Percentiles rank a stretch among this genome's conserved stretches.
Evolutionary conservation across 2,888 invertebrate genomes (phyloP).

Genomic region (Penaeus monodon): DNA sequence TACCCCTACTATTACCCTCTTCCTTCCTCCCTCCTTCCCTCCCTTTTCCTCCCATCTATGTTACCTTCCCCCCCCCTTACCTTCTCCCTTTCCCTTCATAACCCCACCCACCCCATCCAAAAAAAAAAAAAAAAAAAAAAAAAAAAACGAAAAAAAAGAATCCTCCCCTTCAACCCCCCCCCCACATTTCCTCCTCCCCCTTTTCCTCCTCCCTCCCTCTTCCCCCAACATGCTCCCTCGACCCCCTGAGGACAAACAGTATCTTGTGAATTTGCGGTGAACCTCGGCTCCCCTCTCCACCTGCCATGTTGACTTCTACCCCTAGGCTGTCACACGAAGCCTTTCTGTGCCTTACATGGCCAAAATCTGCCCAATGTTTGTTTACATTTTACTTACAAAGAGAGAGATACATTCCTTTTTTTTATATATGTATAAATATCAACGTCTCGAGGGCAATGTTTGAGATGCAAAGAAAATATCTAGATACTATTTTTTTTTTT

Average conservation of each 20-base stretch:
- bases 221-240: not conserved
- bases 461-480: too few species aligned
- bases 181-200: not conserved
- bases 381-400: constrained; percentile 33
- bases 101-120: too few species aligned
- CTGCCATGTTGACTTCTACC: constrained; percentile 8
- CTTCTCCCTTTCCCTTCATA: not conserved
- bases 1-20: not conserved
- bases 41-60: not conserved
- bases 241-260: not conserved
- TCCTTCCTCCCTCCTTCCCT: not conserved
- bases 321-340: constrained; percentile 12
- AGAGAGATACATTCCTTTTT: constrained; percentile 9
- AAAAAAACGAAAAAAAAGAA: too few species aligned
- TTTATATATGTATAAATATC: not conserved
- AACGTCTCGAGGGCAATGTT: too few species aligned
- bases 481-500: too few species aligned
- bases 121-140: too few species aligned
- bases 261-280: too few species aligned
- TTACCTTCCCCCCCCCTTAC: not conserved
- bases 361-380: constrained; percentile 14
- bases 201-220: too few species aligned
- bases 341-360: not conserved
- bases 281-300: not conserved
- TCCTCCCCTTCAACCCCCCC: not conserved